Evolutionary conservation across 1,140 invertebrate genomes (phyloP).

Genomic region (Elymnias hypermnestra): DNA sequence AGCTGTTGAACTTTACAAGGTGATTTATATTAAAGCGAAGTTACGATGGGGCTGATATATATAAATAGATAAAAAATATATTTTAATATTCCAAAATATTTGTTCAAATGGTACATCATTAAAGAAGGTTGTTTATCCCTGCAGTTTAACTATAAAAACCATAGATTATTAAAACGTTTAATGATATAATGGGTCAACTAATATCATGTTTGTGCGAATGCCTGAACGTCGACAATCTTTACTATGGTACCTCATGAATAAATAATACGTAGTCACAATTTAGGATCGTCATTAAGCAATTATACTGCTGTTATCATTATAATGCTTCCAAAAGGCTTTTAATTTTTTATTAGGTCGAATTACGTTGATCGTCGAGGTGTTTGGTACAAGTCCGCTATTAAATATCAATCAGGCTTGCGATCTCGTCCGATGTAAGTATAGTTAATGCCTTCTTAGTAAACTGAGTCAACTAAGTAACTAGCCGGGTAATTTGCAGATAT

Average conservation of each 20-base stretch:
- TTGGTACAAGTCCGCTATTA: slow-evolving; percentile 48
- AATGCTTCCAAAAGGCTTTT: slow-evolving; percentile 71
- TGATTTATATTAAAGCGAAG: too few relatives aligned
- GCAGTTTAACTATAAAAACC: slow-evolving; percentile 35
- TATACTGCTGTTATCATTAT: slow-evolving; percentile 69
- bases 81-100: too few relatives aligned
- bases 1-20: too few relatives aligned
- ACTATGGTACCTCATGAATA: slow-evolving; percentile 54
- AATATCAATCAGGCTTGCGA: slow-evolving; percentile 57
- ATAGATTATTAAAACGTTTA: slow-evolving; percentile 59
- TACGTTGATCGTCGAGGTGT: slow-evolving; percentile 54
- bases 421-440: slow-evolving; percentile 13
- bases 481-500: slow-evolving; percentile 3
- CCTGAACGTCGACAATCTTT: slow-evolving; percentile 33
- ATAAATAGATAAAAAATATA: too few relatives aligned
- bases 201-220: slow-evolving; percentile 57
- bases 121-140: slow-evolving; percentile 25
- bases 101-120: too few relatives aligned
- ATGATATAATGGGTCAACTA: slow-evolving; percentile 69
- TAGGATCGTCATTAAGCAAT: slow-evolving; percentile 66
- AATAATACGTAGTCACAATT: slow-evolving; percentile 69
- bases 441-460: slow-evolving; percentile 15
- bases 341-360: slow-evolving; percentile 73
- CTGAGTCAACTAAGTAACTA: slow-evolving; percentile 8
- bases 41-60: too few relatives aligned